These are phyloP conservation scores for Scomberomorus guttatus DNA, from an alignment of 2,797 vertebrate species.

Conservation along the genomic window DNA sequence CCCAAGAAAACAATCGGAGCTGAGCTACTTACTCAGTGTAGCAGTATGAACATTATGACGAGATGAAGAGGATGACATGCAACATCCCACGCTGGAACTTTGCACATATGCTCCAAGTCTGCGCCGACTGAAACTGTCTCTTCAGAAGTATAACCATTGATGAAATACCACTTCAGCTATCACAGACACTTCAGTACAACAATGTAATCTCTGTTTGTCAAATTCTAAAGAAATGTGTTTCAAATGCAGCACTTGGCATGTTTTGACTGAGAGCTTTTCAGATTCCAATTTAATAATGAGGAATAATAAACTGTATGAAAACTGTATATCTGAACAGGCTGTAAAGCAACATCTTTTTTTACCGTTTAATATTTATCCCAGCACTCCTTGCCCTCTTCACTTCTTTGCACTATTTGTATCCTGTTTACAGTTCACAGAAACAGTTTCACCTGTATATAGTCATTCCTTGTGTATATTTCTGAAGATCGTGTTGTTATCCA, in stretches of 20 bases:
- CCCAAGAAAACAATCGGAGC: not conserved
- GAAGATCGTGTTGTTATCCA: no score
- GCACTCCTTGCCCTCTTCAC: no score
- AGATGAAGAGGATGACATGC: not conserved
- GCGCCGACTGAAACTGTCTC: not conserved
- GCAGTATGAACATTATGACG: not conserved
- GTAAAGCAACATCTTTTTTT: no score
- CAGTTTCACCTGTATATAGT: no score
- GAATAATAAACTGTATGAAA: slow-evolving; percentile 1
- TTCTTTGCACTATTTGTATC: no score
- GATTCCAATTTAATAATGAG: not conserved
- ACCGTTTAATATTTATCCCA: no score
- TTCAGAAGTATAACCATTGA: not conserved
- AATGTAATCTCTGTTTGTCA: not conserved
- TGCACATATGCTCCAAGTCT: not conserved
- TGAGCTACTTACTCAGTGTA: not conserved
- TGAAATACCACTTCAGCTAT: not conserved
- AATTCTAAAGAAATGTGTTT: not conserved
- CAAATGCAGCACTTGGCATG: slow-evolving; percentile 4
- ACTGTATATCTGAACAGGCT: no score
- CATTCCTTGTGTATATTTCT: no score
- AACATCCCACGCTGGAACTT: not conserved
- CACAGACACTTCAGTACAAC: not conserved
- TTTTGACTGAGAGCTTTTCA: slow-evolving; percentile 10
- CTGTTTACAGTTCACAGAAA: no score